Evolutionary conservation across 1,140 invertebrate genomes (phyloP), one percentile per base, ranked within the genome.

Genomic region (Eriosoma lanigerum): DNA sequence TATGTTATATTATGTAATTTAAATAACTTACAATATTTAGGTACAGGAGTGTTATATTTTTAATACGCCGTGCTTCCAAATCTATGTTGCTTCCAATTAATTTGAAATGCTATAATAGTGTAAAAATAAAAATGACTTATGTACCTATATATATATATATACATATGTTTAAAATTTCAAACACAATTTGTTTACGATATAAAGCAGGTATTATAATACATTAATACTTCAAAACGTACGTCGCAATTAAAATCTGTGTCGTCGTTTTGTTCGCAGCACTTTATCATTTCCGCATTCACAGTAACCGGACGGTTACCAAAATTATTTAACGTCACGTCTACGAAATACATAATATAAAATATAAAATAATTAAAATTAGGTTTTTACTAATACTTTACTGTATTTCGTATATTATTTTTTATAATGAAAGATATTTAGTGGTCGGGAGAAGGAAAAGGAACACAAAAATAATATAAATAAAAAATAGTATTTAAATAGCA

Each of bases 301-400:
- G 13, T 52, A 5, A 24, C 70, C 10, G 50, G 70, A 3, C 46
- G 70, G 5, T 73, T 54, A 13, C 70, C 70, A 1, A 13, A 54
- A 54, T 73, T 73, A 19, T 32, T 52, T 12, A 73, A 73, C 9
- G 50, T 54, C 19, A 73, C 29, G 70, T 73, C 70, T 73, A 48
- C 10, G 12, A 8, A 72, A 52, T 10, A 19, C n/a, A 38, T 2
- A 66, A 60, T 60, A 38, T 38, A 38, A 4, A 38, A 38, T 38
- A 38, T 38, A 38, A 4, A 4, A 38, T 8, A 38, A 38, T 38
- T 38, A 38, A 38, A 4, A 38, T 38, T 38, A n/a, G n/a, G n/a
- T n/a, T n/a, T n/a, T n/a, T n/a, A n/a, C n/a, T n/a, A n/a, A n/a
- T n/a, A n/a, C n/a, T n/a, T n/a, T n/a, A n/a, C n/a, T n/a, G n/a